phyloP scores from a whole-genome alignment of 2,113 vertebrate species.

The Pseudopipra pipra region DNA sequence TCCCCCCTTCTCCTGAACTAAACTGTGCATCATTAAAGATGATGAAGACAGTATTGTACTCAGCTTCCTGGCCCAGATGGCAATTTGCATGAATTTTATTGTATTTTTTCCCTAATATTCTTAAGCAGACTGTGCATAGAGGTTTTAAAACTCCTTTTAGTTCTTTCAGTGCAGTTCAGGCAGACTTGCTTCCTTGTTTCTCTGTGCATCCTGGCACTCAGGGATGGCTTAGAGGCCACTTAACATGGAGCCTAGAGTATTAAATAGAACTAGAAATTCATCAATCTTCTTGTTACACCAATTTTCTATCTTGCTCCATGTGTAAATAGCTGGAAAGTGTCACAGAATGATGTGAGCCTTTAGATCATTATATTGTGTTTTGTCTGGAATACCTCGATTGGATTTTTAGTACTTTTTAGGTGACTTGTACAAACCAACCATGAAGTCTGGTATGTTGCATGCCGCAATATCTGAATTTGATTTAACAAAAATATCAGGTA shows the following conservation, averaged over 20 bases:
- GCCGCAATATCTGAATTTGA: neutral
- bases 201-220: neutral
- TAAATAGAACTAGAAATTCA: neutral
- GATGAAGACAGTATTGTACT: slow-evolving; percentile 21
- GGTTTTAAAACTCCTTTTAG: slow-evolving; percentile 3
- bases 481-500: neutral
- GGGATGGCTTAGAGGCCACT: neutral
- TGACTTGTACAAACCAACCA: neutral
- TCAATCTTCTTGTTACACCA: neutral
- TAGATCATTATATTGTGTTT: accelerated
- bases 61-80: slow-evolving; percentile 1
- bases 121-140: neutral
- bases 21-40: slow-evolving; percentile 40
- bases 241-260: neutral
- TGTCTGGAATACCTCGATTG: accelerated
- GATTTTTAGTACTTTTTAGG: neutral
- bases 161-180: neutral
- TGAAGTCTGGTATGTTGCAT: neutral
- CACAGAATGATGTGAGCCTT: neutral
- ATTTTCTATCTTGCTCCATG: neutral
- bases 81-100: slow-evolving; percentile 43
- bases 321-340: neutral
- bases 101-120: neutral
- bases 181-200: neutral
- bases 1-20: neutral